Evolutionary conservation across 1,140 invertebrate genomes (phyloP).

Genomic region (Drosophila obscura): DNA sequence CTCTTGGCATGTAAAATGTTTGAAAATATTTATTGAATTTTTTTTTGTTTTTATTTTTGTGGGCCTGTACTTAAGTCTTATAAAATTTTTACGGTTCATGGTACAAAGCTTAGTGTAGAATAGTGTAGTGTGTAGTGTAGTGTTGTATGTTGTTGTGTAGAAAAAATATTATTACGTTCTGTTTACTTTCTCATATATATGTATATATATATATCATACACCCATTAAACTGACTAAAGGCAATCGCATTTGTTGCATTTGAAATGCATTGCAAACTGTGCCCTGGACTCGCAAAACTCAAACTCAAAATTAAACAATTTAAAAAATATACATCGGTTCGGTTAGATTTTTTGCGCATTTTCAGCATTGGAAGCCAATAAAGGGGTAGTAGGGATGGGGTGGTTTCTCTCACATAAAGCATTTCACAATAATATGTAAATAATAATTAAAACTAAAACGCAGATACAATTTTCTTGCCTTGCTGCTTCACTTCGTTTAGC

Average conservation of each 20-base stretch:
- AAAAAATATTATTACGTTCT: constrained; percentile 49
- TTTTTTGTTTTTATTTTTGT: constrained; percentile 6
- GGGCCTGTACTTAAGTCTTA: constrained; percentile 53
- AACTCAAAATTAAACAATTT: constrained; percentile 28
- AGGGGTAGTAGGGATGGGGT: constrained; percentile 7
- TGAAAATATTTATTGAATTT: constrained; percentile 54
- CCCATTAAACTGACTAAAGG: constrained; percentile 40
- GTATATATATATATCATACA: not conserved
- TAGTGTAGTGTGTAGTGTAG: constrained; percentile 27
- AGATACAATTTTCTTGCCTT: constrained; percentile 21
- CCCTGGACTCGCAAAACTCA: constrained; percentile 36
- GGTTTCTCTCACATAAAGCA: constrained; percentile 63
- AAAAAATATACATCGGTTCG: constrained; percentile 56
- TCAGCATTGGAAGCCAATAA: constrained; percentile 72
- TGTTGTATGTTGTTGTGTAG: constrained; percentile 46
- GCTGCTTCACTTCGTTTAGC: constrained; percentile 27
- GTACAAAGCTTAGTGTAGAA: constrained; percentile 56
- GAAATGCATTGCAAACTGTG: constrained; percentile 72
- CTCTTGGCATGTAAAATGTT: constrained; percentile 24
- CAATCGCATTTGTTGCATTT: constrained; percentile 66
- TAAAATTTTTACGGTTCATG: constrained; percentile 70
- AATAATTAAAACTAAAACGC: constrained; percentile 53
- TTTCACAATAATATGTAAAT: constrained; percentile 48
- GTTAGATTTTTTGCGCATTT: constrained; percentile 60
- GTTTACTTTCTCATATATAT: constrained; percentile 6